A percentile compares a stretch with the other conserved stretches of the same genome.
Conservation (phyloP, 2,113 vertebrate genomes). For the Microtus montanus region DNA sequence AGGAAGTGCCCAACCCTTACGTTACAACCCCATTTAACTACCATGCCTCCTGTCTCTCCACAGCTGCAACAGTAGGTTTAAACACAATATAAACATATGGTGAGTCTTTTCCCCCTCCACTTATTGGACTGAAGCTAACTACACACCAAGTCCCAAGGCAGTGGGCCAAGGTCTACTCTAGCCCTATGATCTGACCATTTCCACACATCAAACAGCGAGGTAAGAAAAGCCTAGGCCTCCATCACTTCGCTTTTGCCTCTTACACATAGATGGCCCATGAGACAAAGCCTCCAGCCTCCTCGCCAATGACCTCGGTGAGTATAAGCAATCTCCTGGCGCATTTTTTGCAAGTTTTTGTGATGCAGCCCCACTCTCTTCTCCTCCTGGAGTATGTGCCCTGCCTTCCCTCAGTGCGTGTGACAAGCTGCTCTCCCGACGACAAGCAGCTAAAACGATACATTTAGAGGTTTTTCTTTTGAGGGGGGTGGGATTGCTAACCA, state of each 20-base stretch:
- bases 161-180: neutral
- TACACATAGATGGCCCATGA: neutral
- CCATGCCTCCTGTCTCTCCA: neutral
- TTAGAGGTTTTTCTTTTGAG: neutral
- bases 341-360: neutral
- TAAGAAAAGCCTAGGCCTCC: neutral
- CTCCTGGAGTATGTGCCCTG: neutral
- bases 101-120: conserved; percentile 16
- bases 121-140: conserved; percentile 6
- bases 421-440: neutral
- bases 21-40: neutral
- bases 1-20: neutral
- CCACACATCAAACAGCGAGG: neutral
- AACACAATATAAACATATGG: neutral
- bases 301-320: neutral
- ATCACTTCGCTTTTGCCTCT: neutral
- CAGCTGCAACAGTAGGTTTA: neutral
- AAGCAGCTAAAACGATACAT: neutral
- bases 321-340: neutral
- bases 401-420: neutral
- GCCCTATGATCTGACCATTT: neutral
- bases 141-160: neutral
- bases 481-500: neutral
- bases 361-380: neutral
- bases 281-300: neutral